A percentile compares a stretch with the other conserved stretches of the same genome.
Conservation (phyloP, 2,113 vertebrate species). For the Trematocara nigrifrons region DNA sequence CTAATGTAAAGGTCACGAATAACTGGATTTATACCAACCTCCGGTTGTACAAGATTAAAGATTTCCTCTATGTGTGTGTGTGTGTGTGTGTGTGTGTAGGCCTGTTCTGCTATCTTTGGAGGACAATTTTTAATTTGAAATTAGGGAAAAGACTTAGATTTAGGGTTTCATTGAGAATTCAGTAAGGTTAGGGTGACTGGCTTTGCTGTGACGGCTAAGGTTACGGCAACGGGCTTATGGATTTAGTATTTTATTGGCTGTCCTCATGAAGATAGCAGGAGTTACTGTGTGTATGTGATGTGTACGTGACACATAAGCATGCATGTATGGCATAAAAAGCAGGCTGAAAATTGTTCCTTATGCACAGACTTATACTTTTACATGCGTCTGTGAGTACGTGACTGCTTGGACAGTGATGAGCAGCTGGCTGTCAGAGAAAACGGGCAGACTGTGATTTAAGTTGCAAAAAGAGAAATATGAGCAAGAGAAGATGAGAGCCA, state of each 20-base stretch:
- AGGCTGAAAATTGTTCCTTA: not conserved
- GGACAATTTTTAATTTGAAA: not conserved
- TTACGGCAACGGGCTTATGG: fast-evolving
- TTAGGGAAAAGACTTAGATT: not conserved
- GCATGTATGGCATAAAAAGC: not conserved
- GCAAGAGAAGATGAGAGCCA: not conserved
- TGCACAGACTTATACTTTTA: not conserved
- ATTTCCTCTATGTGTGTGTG: not conserved
- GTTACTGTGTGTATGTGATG: not conserved
- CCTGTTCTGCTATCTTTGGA: not conserved
- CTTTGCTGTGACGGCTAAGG: not conserved
- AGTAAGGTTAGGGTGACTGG: not conserved
- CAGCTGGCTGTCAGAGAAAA: constrained; percentile 21
- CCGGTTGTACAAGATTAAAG: not conserved
- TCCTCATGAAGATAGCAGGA: not conserved
- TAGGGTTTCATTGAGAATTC: not conserved
- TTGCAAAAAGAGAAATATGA: constrained; percentile 35
- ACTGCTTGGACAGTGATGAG: constrained; percentile 17
- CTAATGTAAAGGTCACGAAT: not conserved
- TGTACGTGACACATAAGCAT: fast-evolving
- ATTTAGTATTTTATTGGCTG: not conserved
- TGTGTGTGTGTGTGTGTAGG: not conserved
- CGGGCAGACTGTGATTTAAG: constrained; percentile 32
- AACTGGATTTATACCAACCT: not conserved
- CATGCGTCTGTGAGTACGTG: constrained; percentile 16